Percentiles rank a stretch among this genome's conserved stretches.
phyloP scores from a whole-genome alignment of 2,888 invertebrate species.

The Tipula vernalis region DNA sequence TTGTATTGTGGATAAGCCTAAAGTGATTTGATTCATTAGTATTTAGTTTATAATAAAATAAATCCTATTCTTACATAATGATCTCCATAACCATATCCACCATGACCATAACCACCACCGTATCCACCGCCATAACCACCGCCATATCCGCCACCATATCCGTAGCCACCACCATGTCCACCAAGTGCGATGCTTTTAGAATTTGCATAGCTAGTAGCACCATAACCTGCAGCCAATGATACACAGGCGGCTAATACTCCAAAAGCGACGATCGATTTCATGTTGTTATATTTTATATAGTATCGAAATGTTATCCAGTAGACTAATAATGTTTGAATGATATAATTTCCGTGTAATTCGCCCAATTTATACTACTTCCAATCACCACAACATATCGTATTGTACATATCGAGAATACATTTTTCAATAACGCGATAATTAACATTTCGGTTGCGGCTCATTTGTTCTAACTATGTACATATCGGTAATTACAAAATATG shows the following conservation, averaged over 20 bases:
- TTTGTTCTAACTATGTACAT: background rate
- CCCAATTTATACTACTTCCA: background rate
- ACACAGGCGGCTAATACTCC: background rate
- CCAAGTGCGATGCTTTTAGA: background rate
- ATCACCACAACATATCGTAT: no score
- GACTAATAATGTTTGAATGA: background rate
- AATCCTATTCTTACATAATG: background rate
- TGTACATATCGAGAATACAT: no score
- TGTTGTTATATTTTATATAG: background rate
- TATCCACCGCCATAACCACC: conserved; percentile 12
- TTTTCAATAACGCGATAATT: background rate
- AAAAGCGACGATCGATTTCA: background rate
- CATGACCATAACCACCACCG: conserved; percentile 26
- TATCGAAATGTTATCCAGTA: background rate
- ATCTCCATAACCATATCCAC: conserved; percentile 15
- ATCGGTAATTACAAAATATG: no score
- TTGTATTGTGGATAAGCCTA: conserved; percentile 36
- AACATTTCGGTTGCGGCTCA: background rate
- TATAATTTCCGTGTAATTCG: background rate
- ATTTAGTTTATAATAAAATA: background rate
- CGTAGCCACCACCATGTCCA: background rate
- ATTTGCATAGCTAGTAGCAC: background rate
- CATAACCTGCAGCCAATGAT: background rate
- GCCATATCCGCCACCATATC: conserved; percentile 25
- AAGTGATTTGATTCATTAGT: background rate